Evolutionary conservation across 2,113 vertebrate species (phyloP), one percentile per base, ranked within the genome.

Genomic region (Cheilinus undulatus): DNA sequence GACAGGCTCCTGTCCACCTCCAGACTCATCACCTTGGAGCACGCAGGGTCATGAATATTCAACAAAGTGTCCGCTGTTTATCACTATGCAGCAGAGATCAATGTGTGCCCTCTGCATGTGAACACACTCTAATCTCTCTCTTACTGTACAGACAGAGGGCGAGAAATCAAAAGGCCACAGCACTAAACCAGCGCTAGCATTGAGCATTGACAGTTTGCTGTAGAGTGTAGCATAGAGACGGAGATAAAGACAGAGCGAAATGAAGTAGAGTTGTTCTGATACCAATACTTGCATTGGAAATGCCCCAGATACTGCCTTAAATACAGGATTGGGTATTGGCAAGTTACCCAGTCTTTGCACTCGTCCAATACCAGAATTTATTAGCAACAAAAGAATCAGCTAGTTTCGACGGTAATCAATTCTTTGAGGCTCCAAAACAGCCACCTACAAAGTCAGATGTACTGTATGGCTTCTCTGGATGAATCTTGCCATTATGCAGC

Each of bases 1-100:
- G 60, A 62, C 65, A 69, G 61, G 43, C 49, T 43, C 45, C 26
- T 20, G 59, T 85, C 83, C 81, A 78, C 71, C 75, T 42, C 60
- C 81, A 64, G 67, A 73, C 52, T 54, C 72, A 45, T 88, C 82
- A 80, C 71, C 73, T 86, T 72, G 76, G 62, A 78, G 51, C 54
- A 52, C 10, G 13, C 67, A 66, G 36, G 56, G 27, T 67, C 78
- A 89, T 88, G 78, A 88, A 87, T 89, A 90, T 91, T 90, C 80
- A 88, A 20, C 76, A 65, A 64, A 67, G 65, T 42, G 61, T 83
- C 67, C 43, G 12, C 49, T 76, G 71, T 85, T 73, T 78, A 80
- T 76, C 69, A 73, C 64, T 50, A 74, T 78, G 86, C 73, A 82
- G 61, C 70, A 86, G 43, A 70, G 78, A 82, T 88, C 83, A 86